Percentiles rank a stretch among this genome's conserved stretches.
Evolutionary conservation across 2,797 vertebrate species (phyloP).

Genomic region (Falco naumanni): DNA sequence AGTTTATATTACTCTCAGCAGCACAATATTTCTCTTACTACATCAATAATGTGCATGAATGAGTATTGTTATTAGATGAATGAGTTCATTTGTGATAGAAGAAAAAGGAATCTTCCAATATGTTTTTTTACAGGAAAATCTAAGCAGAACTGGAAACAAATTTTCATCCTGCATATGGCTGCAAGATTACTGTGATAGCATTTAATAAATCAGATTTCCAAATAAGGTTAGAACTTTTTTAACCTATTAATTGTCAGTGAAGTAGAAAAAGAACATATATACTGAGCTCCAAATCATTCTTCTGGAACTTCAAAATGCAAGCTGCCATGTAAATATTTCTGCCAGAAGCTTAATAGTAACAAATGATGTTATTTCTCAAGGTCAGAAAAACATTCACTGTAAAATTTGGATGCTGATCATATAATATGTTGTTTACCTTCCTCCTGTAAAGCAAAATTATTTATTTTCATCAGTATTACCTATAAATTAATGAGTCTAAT

Average conservation of each 20-base stretch:
- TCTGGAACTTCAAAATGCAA: slow-evolving; percentile 34
- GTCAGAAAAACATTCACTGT: background rate
- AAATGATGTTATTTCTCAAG: slow-evolving; percentile 27
- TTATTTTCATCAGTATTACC: background rate
- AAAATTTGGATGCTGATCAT: background rate
- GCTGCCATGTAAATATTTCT: slow-evolving; percentile 35
- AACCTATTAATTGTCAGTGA: slow-evolving; percentile 36
- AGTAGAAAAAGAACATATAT: background rate
- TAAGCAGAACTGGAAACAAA: background rate
- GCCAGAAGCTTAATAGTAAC: slow-evolving; percentile 21
- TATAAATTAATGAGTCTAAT: background rate
- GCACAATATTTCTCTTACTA: background rate
- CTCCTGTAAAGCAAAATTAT: background rate
- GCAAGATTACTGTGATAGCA: background rate
- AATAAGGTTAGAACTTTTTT: slow-evolving; percentile 35
- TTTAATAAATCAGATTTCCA: slow-evolving; percentile 34
- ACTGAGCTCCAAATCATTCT: slow-evolving; percentile 19
- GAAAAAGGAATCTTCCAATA: background rate
- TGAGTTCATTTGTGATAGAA: background rate
- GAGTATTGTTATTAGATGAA: background rate
- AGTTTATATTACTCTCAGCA: background rate
- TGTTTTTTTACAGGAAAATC: background rate
- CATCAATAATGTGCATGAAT: background rate
- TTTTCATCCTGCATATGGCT: background rate
- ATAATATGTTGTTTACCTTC: background rate